Conservation (phyloP, 2,888 invertebrate species). For the Amiota minor region DNA sequence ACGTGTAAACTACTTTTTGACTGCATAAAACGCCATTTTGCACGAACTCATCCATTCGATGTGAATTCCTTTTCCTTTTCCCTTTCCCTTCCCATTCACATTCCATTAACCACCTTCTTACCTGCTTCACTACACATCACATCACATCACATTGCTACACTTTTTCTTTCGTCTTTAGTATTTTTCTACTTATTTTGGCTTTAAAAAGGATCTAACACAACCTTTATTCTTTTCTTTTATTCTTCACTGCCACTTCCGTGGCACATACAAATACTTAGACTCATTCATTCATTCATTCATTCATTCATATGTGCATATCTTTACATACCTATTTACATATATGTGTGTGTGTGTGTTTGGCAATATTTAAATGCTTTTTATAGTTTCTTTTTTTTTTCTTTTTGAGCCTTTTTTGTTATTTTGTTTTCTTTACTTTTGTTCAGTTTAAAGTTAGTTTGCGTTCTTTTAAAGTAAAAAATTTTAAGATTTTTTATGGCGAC, state of each 20-base stretch:
- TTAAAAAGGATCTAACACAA: too few relatives aligned
- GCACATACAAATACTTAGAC: not conserved
- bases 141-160: not conserved
- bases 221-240: not conserved
- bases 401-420: not conserved
- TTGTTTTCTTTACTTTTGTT: too few relatives aligned
- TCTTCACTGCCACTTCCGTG: not conserved
- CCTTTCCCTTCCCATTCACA: slow-evolving; percentile 9
- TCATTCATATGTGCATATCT: too few relatives aligned
- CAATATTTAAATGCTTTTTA: slow-evolving; percentile 2
- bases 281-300: not conserved
- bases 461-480: too few relatives aligned
- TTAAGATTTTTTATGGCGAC: too few relatives aligned
- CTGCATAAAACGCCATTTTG: slow-evolving; percentile 59
- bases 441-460: too few relatives aligned
- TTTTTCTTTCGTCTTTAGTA: too few relatives aligned
- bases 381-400: not conserved
- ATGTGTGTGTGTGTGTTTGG: not conserved
- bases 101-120: not conserved
- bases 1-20: slow-evolving; percentile 70
- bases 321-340: too few relatives aligned
- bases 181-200: too few relatives aligned
- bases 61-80: not conserved
- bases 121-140: not conserved
- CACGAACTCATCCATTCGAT: slow-evolving; percentile 30